Evolutionary conservation across 2,113 vertebrate species (phyloP).

Genomic region (Chloropsis cyanopogon): DNA sequence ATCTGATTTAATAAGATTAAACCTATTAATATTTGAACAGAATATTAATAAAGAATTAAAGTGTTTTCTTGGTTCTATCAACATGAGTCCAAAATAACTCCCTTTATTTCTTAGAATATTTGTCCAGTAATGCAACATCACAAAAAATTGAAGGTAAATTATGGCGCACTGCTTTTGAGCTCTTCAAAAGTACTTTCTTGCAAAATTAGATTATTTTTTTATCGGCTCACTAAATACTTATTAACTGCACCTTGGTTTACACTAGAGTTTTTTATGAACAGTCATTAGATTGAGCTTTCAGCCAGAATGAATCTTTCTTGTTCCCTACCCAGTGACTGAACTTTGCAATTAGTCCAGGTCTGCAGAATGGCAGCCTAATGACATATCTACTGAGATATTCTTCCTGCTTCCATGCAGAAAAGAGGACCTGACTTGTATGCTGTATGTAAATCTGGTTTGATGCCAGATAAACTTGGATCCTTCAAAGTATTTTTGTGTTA

Average conservation of each 20-base stretch:
- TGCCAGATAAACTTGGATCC: not conserved
- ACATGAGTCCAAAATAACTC: not conserved
- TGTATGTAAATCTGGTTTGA: not conserved
- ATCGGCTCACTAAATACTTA: not conserved
- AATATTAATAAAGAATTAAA: not conserved
- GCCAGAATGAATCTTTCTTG: not conserved
- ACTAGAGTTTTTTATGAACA: not conserved
- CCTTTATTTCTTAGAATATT: not conserved
- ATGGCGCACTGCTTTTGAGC: not conserved
- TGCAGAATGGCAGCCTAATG: not conserved
- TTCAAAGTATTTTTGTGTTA: not conserved
- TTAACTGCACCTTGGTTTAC: not conserved
- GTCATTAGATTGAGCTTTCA: not conserved
- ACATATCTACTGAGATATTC: not conserved
- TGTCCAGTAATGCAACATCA: not conserved
- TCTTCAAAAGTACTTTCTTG: not conserved
- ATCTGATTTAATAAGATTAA: conserved; percentile 8
- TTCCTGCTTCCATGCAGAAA: not conserved
- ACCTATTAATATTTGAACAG: not conserved
- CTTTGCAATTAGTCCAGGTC: not conserved
- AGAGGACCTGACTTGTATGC: not conserved
- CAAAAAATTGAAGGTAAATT: not conserved
- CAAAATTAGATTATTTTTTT: not conserved
- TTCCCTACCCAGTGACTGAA: not conserved
- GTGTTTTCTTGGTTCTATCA: not conserved